phyloP scores from a whole-genome alignment of 2,113 vertebrate genomes.

The Mobula hypostoma region DNA sequence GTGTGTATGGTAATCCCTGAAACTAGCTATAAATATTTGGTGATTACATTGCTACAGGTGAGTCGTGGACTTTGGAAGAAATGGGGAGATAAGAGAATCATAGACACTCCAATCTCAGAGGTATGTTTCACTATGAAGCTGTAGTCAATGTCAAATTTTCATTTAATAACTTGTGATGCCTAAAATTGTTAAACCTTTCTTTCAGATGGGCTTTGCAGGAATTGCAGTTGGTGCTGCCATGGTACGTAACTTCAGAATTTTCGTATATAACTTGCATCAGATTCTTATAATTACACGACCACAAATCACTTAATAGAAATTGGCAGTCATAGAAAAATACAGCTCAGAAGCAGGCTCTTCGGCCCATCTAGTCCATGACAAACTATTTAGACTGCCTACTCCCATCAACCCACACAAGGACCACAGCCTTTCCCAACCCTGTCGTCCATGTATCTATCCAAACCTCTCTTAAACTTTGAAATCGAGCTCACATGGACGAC shows the following conservation, averaged over 20 bases:
- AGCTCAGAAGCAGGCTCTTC: no score
- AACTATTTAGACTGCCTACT: no score
- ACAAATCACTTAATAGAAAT: no score
- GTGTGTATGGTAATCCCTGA: background rate
- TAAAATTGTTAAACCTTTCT: conserved; percentile 39
- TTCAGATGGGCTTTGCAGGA: conserved; percentile 91
- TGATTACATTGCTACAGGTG: conserved; percentile 58
- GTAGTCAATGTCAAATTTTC: background rate
- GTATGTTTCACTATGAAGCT: conserved; percentile 51
- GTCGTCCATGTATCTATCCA: no score
- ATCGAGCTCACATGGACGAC: no score
- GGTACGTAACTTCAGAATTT: conserved; percentile 58
- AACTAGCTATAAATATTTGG: background rate
- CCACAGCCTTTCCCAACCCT: no score
- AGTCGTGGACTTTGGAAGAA: conserved; percentile 97
- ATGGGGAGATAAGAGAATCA: conserved; percentile 89
- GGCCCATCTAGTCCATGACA: no score
- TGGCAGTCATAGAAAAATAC: no score
- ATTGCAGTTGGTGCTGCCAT: conserved; percentile 93
- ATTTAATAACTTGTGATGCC: background rate
- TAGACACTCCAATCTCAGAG: conserved; percentile 96
- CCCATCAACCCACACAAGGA: no score
- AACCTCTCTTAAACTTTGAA: no score
- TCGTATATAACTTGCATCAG: background rate
- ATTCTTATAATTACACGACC: background rate